These are phyloP conservation scores for Bubo blakistoni DNA, from an alignment of 2,113 vertebrate species.

Conservation along the genomic window DNA sequence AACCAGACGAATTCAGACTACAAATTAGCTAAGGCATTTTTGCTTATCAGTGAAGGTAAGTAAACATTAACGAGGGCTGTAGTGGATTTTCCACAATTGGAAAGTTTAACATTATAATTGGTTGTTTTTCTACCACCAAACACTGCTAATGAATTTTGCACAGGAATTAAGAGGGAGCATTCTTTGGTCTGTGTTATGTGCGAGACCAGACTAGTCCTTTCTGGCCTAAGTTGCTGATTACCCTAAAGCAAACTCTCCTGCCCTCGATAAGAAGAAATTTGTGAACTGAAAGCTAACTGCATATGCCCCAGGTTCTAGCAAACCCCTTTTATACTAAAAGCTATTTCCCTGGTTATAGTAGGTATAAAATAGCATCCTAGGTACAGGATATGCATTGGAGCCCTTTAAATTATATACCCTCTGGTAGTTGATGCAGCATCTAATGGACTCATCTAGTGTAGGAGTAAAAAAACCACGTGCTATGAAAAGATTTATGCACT, in stretches of 20 bases:
- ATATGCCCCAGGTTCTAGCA: not conserved
- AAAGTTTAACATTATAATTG: slow-evolving; percentile 7
- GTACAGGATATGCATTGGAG: not conserved
- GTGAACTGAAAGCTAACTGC: not conserved
- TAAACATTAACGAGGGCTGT: slow-evolving; percentile 19
- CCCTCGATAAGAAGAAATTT: not conserved
- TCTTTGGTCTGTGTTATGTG: not conserved
- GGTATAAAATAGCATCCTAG: not conserved
- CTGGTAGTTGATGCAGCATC: not conserved
- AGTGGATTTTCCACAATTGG: slow-evolving; percentile 27
- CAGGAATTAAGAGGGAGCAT: not conserved
- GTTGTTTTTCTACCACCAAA: not conserved
- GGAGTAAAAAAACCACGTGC: not conserved
- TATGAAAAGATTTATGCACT: not conserved
- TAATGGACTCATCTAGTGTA: not conserved
- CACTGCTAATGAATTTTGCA: not conserved
- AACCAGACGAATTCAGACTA: not conserved
- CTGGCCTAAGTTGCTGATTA: not conserved
- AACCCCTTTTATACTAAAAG: not conserved
- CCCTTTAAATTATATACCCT: not conserved
- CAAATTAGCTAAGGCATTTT: slow-evolving; percentile 30
- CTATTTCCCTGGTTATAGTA: not conserved
- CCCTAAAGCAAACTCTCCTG: not conserved
- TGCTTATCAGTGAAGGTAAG: not conserved
- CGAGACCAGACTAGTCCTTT: not conserved